Conservation (phyloP, 2,888 invertebrate species). For the Pristionchus entomophagus region DNA sequence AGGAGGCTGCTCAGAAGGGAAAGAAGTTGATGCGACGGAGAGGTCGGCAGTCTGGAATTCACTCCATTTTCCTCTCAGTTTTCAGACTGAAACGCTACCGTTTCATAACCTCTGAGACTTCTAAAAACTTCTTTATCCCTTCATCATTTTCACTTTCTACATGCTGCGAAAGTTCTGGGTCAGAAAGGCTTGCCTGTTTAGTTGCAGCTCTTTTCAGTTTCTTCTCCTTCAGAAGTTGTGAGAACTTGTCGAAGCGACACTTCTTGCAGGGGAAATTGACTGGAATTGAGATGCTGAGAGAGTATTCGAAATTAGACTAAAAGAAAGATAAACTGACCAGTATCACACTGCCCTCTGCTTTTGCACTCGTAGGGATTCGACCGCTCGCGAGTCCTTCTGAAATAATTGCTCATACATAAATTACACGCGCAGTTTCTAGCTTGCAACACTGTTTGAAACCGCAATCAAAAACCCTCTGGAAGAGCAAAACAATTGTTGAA, state of each 20-base stretch:
- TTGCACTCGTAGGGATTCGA: conserved; percentile 24
- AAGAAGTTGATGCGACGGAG: neutral
- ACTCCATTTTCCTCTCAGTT: neutral
- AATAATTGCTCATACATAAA: neutral
- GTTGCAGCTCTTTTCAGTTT: neutral
- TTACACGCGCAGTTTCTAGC: no score
- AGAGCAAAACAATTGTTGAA: no score
- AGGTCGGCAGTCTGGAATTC: neutral
- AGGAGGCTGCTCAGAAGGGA: neutral
- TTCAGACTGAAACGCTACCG: neutral
- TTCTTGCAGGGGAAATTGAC: neutral
- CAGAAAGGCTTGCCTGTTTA: neutral
- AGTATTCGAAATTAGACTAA: neutral
- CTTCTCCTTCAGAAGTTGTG: neutral
- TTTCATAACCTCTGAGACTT: no score
- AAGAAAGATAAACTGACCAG: neutral
- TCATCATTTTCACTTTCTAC: no score
- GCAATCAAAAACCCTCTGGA: no score
- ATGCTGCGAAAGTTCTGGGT: no score
- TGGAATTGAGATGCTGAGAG: neutral
- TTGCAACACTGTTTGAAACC: no score
- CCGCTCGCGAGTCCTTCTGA: conserved; percentile 1
- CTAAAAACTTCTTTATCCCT: no score
- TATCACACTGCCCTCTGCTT: neutral
- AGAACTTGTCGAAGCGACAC: conserved; percentile 21